These are phyloP conservation scores for Gobionotothen gibberifrons DNA, from an alignment of 2,797 vertebrate genomes.

Conservation along the genomic window DNA sequence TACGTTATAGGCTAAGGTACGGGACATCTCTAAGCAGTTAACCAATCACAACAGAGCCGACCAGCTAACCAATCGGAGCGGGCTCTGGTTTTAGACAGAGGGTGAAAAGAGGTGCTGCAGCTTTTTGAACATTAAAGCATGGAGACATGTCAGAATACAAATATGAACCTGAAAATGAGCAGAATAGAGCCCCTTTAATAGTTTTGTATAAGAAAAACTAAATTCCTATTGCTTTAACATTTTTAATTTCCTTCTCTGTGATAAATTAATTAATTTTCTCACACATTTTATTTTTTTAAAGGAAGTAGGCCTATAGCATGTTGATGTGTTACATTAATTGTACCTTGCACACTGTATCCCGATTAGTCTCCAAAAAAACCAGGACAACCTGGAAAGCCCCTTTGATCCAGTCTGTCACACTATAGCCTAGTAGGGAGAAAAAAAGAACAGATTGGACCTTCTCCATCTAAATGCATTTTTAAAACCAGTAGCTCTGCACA, in stretches of 20 bases:
- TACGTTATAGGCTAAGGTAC: too few relatives aligned
- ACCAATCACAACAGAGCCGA: too few relatives aligned
- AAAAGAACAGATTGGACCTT: slow-evolving; percentile 77
- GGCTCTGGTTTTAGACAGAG: too few relatives aligned
- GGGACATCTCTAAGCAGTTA: too few relatives aligned
- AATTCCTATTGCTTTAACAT: slow-evolving; percentile 23
- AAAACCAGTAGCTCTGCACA: slow-evolving; percentile 78
- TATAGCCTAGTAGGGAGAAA: slow-evolving; percentile 62
- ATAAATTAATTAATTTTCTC: slow-evolving; percentile 18
- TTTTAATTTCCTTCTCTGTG: background rate
- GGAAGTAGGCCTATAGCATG: slow-evolving; percentile 45
- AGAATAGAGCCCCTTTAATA: background rate
- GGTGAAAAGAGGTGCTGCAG: too few relatives aligned
- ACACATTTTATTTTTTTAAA: slow-evolving; percentile 48
- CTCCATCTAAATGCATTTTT: slow-evolving; percentile 82
- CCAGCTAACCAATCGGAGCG: too few relatives aligned
- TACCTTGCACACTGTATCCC: slow-evolving; percentile 68
- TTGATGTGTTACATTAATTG: slow-evolving; percentile 58
- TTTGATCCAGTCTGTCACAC: slow-evolving; percentile 82
- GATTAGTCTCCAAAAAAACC: slow-evolving; percentile 75
- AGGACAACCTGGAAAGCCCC: slow-evolving; percentile 80
- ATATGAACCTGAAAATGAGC: too few relatives aligned
- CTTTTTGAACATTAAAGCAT: too few relatives aligned
- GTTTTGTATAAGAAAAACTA: slow-evolving; percentile 34
- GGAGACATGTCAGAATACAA: too few relatives aligned